Evolutionary conservation across 2,797 vertebrate species (phyloP).

Genomic region (Danio albolineatus): DNA sequence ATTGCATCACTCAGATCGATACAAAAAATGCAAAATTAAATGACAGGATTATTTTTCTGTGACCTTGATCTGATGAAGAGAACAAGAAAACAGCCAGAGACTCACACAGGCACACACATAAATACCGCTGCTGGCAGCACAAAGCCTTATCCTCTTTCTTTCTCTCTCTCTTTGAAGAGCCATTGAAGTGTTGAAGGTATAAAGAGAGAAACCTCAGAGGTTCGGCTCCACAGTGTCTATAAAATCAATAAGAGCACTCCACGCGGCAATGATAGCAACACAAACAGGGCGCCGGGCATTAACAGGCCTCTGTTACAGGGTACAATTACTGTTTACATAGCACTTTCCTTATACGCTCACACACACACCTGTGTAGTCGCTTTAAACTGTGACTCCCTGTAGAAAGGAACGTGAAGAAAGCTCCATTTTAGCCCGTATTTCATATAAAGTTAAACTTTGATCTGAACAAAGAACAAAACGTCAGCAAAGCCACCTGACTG

Average conservation of each 20-base stretch:
- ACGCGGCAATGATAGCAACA: slow-evolving; percentile 57
- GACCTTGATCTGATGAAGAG: slow-evolving; percentile 31
- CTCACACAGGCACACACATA: slow-evolving; percentile 44
- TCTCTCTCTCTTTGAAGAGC: slow-evolving; percentile 59
- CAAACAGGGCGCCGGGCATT: slow-evolving; percentile 55
- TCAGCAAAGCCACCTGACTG: background rate
- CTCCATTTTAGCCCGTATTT: background rate
- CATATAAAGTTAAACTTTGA: background rate
- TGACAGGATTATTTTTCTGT: background rate
- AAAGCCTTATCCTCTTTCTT: slow-evolving; percentile 57
- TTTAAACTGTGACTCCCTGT: slow-evolving; percentile 3
- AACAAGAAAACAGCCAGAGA: slow-evolving; percentile 4
- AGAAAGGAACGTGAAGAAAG: slow-evolving; percentile 23
- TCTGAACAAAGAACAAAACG: slow-evolving; percentile 21
- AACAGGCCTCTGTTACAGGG: slow-evolving; percentile 51
- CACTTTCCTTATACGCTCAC: slow-evolving; percentile 38
- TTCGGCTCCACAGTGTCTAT: slow-evolving; percentile 57
- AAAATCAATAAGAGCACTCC: slow-evolving; percentile 62
- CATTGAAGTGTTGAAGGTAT: slow-evolving; percentile 62
- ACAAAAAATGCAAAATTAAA: background rate
- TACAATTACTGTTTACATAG: slow-evolving; percentile 57
- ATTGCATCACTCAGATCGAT: background rate
- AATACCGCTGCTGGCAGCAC: slow-evolving; percentile 52
- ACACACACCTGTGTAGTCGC: slow-evolving; percentile 7
- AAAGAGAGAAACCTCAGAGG: slow-evolving; percentile 60